A percentile compares a stretch with the other conserved stretches of the same genome.
Evolutionary conservation across 2,888 invertebrate genomes (phyloP).

Genomic region (Aphodius granarius): DNA sequence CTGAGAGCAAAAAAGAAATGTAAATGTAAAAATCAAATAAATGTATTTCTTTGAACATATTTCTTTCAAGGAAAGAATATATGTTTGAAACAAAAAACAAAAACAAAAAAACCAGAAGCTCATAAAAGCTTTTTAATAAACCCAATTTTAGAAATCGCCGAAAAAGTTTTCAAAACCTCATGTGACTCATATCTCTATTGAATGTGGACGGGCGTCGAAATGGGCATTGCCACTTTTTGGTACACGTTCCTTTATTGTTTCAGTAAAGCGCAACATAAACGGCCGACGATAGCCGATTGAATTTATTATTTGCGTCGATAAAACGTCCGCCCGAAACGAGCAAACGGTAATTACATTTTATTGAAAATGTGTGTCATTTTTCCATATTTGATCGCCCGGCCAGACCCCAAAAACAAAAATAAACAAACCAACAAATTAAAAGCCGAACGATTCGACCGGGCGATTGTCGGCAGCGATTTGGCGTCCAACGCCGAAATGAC

Average conservation of each 20-base stretch:
- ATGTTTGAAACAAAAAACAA: no score
- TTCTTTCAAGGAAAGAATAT: no score
- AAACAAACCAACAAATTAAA: not conserved
- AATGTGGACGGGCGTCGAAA: slow-evolving; percentile 8
- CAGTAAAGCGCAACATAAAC: no score
- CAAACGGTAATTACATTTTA: slow-evolving; percentile 7
- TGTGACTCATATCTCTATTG: not conserved
- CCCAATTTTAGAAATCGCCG: not conserved
- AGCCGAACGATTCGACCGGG: not conserved
- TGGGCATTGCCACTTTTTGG: not conserved
- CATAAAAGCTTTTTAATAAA: not conserved
- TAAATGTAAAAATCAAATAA: not conserved
- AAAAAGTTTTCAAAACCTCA: not conserved
- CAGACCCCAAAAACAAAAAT: not conserved
- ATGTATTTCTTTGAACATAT: no score
- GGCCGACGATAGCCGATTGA: not conserved
- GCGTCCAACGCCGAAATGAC: not conserved
- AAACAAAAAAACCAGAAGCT: no score
- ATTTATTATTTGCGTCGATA: slow-evolving; percentile 9
- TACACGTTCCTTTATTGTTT: slow-evolving; percentile 1
- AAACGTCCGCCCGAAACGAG: slow-evolving; percentile 1
- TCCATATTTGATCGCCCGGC: not conserved
- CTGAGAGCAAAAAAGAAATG: no score
- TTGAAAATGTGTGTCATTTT: not conserved
- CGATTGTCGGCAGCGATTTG: not conserved